Base-by-base conservation (phyloP, 1,140 invertebrate species). In the Solenopsis invicta region DNA sequence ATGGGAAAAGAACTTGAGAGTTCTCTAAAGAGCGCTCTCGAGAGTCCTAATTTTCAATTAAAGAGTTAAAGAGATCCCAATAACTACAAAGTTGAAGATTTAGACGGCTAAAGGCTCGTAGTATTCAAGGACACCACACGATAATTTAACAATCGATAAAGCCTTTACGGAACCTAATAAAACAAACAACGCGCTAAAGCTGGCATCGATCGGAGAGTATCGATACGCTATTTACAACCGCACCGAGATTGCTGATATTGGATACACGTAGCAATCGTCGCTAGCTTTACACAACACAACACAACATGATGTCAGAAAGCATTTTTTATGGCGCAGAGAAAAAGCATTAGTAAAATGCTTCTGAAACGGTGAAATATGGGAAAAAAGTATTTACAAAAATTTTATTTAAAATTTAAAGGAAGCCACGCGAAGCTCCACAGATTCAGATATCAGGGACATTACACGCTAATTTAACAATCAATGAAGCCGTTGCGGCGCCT, bases 91-190 rank as follows among this genome's bases (percentile, higher is more conserved):
- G 64, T 64, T 54, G 67, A 61, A 74, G 37, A 82, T 74, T 82
- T 8, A 82, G 13, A 48, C 21, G 18, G 45, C 41, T 82, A 74
- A 82, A 74, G 52, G 48, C 64, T 69, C 48, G 16, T 18, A 48
- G 24, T n/a, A 48, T 61, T 84, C 69, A 84, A 84, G 80, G 80
- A 75, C 45, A 50, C 41, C 16, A 24, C 41, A 61, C 45, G 24
- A 84, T 84, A 74, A 74, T 84, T 84, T 75, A 84, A 75, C 69
- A 82, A 82, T 82, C 80, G 80, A 82, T 82, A 74, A 18, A 82
- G 29, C 41, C 54, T 74, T 75, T 75, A 75, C 54, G 41, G 69
- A 74, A 50, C 54, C 69, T 84, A 84, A 84, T 84, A 84, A 61
- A 84, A 84, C 78, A 81, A 81, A 81, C 67, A 72, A 74, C 69